Base-by-base conservation (phyloP, 2,888 invertebrate species). In the Ochropacha duplaris region DNA sequence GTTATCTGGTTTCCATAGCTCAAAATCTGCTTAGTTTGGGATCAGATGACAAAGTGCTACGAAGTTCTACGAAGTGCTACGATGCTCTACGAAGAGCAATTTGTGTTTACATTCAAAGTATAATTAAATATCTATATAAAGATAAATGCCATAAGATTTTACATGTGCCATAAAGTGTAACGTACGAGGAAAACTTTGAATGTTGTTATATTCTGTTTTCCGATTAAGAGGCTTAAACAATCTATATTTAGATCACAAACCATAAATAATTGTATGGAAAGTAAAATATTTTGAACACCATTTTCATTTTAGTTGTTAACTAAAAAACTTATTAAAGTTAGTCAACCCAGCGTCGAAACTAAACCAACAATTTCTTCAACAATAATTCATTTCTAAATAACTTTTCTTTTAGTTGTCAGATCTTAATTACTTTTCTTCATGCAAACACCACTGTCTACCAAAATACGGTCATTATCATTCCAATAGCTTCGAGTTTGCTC, bases 401-500 rank as follows among this genome's bases (percentile, higher is more conserved):
- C 54, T 57, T 61, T 44, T 61, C 61, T 64, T 55, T 64, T 57
- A 61, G 68, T 56, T 61, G 61, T 61, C 54, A 51, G 60, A 50
- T 66, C 68, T 67, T 68, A 69, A 70, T 68, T 74, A 70, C 74
- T 66, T 66, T 57, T 49, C 66, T 60, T 71, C 62, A 54, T 60
- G 60, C 44, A 44, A 44, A 44, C 44, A 44, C 44, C 49, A 57
- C 62, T 66, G 64, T 74, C 66, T 59, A 59, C 69, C 63, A 75
- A 76, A 31, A 78, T 68, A 75, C 75, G 78, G 80, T 81, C 83
- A 85, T 86, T 87, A 81, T 79, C 83, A 87, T 87, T 82, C 81
- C 84, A 83, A 85, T 87, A 75, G 72, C 69, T 62, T 69, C 70
- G 68, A 72, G 63, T 66, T 65, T 62, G 60, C 65, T 63, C 59